Conservation (phyloP, 2,797 vertebrate species). For the Alosa sapidissima region DNA sequence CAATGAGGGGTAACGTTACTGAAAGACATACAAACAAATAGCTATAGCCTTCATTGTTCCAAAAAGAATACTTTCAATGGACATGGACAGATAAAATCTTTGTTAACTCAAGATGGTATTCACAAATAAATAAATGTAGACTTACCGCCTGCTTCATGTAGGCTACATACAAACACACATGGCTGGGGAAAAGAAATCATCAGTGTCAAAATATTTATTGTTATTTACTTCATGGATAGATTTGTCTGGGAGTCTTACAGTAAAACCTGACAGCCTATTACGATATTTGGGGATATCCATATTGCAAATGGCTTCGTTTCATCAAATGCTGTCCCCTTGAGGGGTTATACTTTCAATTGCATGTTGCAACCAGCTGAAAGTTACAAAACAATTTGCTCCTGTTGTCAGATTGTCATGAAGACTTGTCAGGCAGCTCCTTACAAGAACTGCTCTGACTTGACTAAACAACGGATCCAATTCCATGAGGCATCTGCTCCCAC, state of each 20-base stretch:
- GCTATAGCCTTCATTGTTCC: background rate
- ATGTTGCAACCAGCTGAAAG: background rate
- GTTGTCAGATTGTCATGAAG: slow-evolving; percentile 8
- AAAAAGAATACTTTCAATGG: background rate
- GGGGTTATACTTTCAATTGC: background rate
- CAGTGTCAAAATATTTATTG: too few relatives aligned
- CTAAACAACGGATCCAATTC: background rate
- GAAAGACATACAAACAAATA: background rate
- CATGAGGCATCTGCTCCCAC: background rate
- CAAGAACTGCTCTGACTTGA: background rate
- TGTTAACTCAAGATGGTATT: background rate
- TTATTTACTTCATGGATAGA: too few relatives aligned
- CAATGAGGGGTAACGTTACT: background rate
- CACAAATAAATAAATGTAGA: too few relatives aligned
- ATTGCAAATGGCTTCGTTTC: background rate
- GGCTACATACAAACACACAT: too few relatives aligned
- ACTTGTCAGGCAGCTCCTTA: background rate
- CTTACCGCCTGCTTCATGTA: too few relatives aligned
- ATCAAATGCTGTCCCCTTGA: background rate
- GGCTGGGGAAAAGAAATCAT: too few relatives aligned
- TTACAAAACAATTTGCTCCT: slow-evolving; percentile 17
- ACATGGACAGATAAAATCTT: background rate
- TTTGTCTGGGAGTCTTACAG: too few relatives aligned
- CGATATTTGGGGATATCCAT: background rate
- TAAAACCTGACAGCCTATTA: background rate